Percentiles rank a stretch among this genome's conserved stretches.
phyloP scores from a whole-genome alignment of 1,140 invertebrate species.

The Chionoecetes opilio region DNA sequence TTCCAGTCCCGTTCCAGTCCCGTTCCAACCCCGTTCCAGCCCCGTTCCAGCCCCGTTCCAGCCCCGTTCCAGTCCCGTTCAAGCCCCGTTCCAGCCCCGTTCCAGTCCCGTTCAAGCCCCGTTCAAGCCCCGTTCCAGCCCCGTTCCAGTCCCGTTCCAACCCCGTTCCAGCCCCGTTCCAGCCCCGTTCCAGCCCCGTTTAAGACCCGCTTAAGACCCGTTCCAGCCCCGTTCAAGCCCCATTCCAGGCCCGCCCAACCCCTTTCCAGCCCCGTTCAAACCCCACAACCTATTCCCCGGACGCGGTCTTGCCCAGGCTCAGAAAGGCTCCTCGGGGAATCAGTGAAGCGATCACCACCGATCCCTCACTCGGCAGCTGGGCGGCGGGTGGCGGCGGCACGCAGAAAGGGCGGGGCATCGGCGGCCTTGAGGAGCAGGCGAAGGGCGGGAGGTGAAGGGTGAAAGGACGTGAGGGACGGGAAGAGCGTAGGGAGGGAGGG shows the following conservation, averaged over 20 bases:
- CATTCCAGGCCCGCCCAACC: not conserved
- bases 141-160: not conserved
- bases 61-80: no score
- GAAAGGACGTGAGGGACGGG: not conserved
- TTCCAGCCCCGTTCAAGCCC: no score
- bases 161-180: not conserved
- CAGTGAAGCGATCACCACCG: not conserved
- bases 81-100: no score
- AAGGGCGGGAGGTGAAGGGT: not conserved
- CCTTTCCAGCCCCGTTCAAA: not conserved
- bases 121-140: no score
- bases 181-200: no score
- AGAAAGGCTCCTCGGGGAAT: slow-evolving; percentile 3
- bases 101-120: no score
- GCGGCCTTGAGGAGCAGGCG: not conserved
- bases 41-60: no score
- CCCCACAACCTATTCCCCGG: not conserved
- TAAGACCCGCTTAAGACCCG: no score
- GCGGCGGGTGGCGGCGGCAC: not conserved
- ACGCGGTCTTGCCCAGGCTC: not conserved
- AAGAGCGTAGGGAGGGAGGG: not conserved
- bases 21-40: no score
- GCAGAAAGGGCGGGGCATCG: not conserved
- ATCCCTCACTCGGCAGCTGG: not conserved
- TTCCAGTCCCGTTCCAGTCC: no score